Conservation (phyloP, 2,113 vertebrate species). For the human region DNA sequence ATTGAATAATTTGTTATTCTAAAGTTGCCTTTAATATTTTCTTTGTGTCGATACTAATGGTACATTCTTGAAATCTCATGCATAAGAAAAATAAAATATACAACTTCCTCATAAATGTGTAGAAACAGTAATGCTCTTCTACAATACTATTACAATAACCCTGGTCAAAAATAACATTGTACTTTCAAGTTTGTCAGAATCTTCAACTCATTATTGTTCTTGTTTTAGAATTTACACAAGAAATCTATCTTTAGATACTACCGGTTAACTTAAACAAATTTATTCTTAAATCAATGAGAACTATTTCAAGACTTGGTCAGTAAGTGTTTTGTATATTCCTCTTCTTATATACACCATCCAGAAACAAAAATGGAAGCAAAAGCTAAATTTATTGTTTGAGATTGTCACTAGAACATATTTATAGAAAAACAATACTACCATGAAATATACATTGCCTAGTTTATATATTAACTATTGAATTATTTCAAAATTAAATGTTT, state of each 20-base stretch:
- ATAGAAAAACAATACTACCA: neutral
- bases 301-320: neutral
- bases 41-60: neutral
- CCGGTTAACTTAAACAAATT: neutral
- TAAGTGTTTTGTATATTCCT: neutral
- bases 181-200: neutral
- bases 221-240: neutral
- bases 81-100: neutral
- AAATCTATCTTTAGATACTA: neutral
- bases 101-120: neutral
- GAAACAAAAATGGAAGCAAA: neutral
- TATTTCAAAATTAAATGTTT: conserved; percentile 27
- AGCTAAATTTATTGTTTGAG: neutral
- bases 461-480: neutral
- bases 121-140: neutral
- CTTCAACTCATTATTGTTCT: neutral
- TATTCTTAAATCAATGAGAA: neutral
- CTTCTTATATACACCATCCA: accelerated
- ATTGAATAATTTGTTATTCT: neutral
- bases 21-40: neutral
- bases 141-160: neutral
- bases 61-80: neutral
- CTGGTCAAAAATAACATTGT: neutral
- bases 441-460: neutral
- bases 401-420: neutral